Percentiles rank a stretch among this genome's conserved stretches.
Evolutionary conservation across 1,140 invertebrate genomes (phyloP).

Genomic region (Caenorhabditis inopinata): DNA sequence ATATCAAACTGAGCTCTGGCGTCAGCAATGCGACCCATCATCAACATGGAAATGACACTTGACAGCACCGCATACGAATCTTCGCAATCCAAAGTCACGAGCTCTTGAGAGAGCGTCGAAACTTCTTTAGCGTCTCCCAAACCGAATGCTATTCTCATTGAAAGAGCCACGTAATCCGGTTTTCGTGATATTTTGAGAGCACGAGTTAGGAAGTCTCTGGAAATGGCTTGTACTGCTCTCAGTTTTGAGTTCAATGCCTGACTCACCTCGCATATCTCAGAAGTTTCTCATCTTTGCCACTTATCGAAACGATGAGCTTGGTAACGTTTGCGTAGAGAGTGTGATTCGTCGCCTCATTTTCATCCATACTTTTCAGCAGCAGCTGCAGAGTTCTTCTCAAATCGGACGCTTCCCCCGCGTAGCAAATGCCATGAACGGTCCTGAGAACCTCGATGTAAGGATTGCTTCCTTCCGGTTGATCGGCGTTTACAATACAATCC

Average conservation of each 20-base stretch:
- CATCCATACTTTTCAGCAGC: slow-evolving; percentile 4
- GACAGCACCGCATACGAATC: background rate
- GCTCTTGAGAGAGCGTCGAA: background rate
- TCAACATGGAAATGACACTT: background rate
- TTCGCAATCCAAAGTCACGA: slow-evolving; percentile 5
- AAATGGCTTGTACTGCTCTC: background rate
- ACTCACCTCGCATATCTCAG: background rate
- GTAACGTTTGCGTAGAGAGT: background rate
- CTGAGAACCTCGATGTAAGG: background rate
- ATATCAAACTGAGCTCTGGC: slow-evolving; percentile 30
- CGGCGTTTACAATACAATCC: slow-evolving; percentile 14
- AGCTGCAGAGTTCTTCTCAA: slow-evolving; percentile 5
- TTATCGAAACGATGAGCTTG: background rate
- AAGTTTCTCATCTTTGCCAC: background rate
- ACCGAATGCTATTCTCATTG: background rate
- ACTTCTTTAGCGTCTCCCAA: slow-evolving; percentile 1
- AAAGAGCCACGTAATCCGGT: slow-evolving; percentile 11
- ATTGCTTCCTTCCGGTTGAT: slow-evolving; percentile 5
- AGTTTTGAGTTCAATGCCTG: no score
- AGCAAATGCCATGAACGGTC: background rate
- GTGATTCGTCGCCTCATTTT: background rate
- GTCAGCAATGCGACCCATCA: slow-evolving; percentile 1
- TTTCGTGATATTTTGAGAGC: background rate
- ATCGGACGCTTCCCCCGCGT: background rate
- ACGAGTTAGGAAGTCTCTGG: background rate